A percentile compares a stretch with the other conserved stretches of the same genome.
Evolutionary conservation across 2,888 invertebrate species (phyloP).

Genomic region (Gerris lacustris): DNA sequence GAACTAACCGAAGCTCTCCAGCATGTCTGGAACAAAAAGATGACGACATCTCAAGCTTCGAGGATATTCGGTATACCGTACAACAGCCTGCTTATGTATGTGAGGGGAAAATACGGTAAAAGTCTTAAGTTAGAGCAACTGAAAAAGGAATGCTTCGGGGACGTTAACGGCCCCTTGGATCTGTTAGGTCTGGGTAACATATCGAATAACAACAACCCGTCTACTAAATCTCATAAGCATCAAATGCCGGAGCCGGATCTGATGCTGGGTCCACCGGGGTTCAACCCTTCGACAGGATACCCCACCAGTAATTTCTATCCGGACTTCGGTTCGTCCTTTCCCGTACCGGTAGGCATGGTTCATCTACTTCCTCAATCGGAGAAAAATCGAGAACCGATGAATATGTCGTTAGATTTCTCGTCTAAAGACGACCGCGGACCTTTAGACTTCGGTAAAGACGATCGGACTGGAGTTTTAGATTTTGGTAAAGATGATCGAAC

Average conservation of each 20-base stretch:
- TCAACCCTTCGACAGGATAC: slow-evolving; percentile 57
- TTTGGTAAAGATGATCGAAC: slow-evolving; percentile 25
- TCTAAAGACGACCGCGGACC: slow-evolving; percentile 23
- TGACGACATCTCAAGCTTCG: slow-evolving; percentile 86
- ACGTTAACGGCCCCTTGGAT: slow-evolving; percentile 53
- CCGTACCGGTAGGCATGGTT: slow-evolving; percentile 72
- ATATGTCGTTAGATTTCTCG: slow-evolving; percentile 22
- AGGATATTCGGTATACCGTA: slow-evolving; percentile 86
- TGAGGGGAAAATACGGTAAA: slow-evolving; percentile 85
- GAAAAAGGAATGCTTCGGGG: slow-evolving; percentile 75
- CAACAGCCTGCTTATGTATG: slow-evolving; percentile 83
- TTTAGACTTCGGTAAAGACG: slow-evolving; percentile 19
- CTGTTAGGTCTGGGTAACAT: slow-evolving; percentile 51
- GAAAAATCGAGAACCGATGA: slow-evolving; percentile 46
- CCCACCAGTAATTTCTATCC: slow-evolving; percentile 63
- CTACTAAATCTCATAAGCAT: slow-evolving; percentile 20
- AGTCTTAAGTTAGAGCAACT: slow-evolving; percentile 77
- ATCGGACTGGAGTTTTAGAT: slow-evolving; percentile 23
- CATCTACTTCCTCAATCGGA: slow-evolving; percentile 70
- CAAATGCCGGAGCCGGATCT: slow-evolving; percentile 35
- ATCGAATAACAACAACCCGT: slow-evolving; percentile 38
- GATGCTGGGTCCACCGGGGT: slow-evolving; percentile 48
- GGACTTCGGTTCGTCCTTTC: slow-evolving; percentile 65
- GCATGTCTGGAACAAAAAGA: slow-evolving; percentile 91
- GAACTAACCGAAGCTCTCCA: slow-evolving; percentile 80